Evolutionary conservation across 1,140 invertebrate species (phyloP).

Genomic region (Saccostrea glomerata): DNA sequence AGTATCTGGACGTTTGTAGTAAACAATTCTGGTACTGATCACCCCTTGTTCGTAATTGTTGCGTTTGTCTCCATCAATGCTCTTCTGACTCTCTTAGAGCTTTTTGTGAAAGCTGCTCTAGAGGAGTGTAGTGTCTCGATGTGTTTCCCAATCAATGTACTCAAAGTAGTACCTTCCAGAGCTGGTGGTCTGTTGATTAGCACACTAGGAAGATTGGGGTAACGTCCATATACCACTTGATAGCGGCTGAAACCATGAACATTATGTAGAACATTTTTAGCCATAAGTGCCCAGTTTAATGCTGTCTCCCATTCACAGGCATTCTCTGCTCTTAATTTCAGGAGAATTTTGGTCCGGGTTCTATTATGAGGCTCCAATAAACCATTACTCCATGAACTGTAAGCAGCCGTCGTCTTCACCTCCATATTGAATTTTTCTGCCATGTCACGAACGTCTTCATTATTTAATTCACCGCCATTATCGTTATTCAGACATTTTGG

Average conservation of each 20-base stretch:
- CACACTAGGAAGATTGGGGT: too few species aligned
- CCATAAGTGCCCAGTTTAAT: too few species aligned
- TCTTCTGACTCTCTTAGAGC: constrained; percentile 55
- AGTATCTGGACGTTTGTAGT: constrained; percentile 53
- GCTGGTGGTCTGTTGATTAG: too few species aligned
- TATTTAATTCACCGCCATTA: constrained; percentile 48
- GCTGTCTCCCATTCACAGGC: too few species aligned
- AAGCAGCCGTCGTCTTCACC: constrained; percentile 56
- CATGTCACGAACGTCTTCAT: constrained; percentile 46
- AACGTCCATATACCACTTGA: constrained; percentile 50
- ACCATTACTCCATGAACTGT: constrained; percentile 59
- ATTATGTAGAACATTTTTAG: constrained; percentile 49
- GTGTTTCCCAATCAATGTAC: too few species aligned
- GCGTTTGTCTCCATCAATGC: constrained; percentile 53
- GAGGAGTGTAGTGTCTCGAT: constrained; percentile 24
- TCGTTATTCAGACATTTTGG: too few species aligned
- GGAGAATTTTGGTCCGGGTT: constrained; percentile 52
- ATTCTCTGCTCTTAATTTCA: too few species aligned
- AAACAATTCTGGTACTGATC: constrained; percentile 46
- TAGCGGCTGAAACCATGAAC: constrained; percentile 54
- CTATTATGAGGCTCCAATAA: constrained; percentile 55
- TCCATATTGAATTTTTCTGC: constrained; percentile 59
- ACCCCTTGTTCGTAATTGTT: constrained; percentile 12
- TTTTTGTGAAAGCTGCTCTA: constrained; percentile 51
- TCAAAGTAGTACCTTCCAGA: too few species aligned